Percentiles rank a stretch among this genome's conserved stretches.
These are phyloP conservation scores for Agriopis leucophaearia DNA, from an alignment of 2,888 invertebrate species.

Conservation along the genomic window DNA sequence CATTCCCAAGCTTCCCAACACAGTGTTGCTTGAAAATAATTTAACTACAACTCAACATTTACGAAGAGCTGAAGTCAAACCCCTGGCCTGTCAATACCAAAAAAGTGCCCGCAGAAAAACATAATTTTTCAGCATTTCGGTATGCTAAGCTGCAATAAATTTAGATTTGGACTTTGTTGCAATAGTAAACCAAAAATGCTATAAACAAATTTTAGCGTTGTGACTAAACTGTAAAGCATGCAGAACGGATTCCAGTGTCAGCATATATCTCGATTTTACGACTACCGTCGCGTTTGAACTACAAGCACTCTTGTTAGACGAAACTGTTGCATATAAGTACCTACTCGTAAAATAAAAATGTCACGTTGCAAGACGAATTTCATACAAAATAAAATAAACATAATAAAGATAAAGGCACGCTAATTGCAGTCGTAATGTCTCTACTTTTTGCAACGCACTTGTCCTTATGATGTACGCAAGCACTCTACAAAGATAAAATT, in stretches of 20 bases:
- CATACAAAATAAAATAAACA: background rate
- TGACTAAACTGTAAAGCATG: constrained; percentile 25
- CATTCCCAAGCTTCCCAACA: too few species aligned
- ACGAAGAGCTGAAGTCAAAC: background rate
- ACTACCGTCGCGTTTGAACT: constrained; percentile 24
- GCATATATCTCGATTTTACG: constrained; percentile 34
- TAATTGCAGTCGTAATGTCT: background rate
- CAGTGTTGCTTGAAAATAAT: too few species aligned
- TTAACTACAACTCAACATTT: too few species aligned
- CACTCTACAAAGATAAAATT: constrained; percentile 6
- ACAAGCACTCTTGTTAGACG: constrained; percentile 19
- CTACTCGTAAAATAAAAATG: constrained; percentile 19
- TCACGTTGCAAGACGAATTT: constrained; percentile 7
- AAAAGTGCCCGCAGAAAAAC: background rate
- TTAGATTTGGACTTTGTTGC: constrained; percentile 27
- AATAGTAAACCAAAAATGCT: constrained; percentile 25
- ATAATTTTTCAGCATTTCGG: background rate
- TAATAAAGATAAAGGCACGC: background rate
- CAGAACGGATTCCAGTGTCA: constrained; percentile 28
- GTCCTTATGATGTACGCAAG: constrained; percentile 5
- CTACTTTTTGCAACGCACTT: background rate
- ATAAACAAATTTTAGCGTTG: constrained; percentile 27
- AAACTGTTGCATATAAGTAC: constrained; percentile 17
- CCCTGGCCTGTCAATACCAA: too few species aligned
- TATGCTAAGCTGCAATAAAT: constrained; percentile 16